Conservation (phyloP, 2,113 vertebrate species). For the Phyllostomus hastatus region DNA sequence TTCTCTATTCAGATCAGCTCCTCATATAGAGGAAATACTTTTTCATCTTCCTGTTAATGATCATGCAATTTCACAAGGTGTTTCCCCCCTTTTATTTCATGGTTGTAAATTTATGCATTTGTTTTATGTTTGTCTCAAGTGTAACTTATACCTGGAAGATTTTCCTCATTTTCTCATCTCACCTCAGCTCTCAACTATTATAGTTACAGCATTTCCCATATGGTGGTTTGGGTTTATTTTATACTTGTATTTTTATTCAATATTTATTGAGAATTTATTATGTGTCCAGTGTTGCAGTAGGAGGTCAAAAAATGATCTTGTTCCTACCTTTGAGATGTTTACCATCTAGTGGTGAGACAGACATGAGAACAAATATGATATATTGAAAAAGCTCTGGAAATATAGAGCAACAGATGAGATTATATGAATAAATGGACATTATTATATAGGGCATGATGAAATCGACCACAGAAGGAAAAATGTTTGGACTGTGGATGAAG, state of each 20-base stretch:
- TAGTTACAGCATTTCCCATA: background rate
- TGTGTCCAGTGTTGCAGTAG: background rate
- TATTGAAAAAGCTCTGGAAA: background rate
- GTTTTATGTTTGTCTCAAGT: background rate
- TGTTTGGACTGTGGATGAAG: background rate
- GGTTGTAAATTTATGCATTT: conserved; percentile 3
- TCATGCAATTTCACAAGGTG: background rate
- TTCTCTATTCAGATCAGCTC: background rate
- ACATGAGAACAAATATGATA: background rate
- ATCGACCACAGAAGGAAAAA: background rate
- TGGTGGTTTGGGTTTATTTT: background rate
- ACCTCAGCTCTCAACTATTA: background rate
- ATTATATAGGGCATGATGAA: background rate
- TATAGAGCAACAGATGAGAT: background rate
- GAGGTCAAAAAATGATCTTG: background rate
- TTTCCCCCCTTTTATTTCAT: background rate
- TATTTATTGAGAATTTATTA: background rate
- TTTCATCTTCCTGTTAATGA: background rate
- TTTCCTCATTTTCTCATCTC: background rate
- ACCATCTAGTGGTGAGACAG: background rate
- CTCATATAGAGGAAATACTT: background rate
- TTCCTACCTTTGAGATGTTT: background rate
- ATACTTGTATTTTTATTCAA: background rate
- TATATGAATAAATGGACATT: background rate
- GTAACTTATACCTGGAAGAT: background rate